Percentiles rank a stretch among this genome's conserved stretches.
These are phyloP conservation scores for Iphiclides podalirius DNA, from an alignment of 2,888 invertebrate species.

Conservation along the genomic window DNA sequence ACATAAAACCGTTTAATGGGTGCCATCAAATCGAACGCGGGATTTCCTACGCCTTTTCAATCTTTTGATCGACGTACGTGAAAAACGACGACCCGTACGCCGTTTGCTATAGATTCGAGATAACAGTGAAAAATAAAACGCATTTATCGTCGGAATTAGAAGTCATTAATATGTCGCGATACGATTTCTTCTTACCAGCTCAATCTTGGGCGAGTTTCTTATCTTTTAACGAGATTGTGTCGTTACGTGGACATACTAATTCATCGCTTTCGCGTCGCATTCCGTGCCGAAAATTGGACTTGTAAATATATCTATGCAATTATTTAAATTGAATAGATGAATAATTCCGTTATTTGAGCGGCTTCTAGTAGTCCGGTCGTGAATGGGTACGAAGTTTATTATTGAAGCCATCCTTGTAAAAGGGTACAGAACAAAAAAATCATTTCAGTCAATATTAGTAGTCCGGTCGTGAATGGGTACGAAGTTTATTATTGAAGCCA, in stretches of 20 bases:
- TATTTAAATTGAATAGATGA: background rate
- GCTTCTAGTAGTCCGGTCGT: no score
- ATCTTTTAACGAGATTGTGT: background rate
- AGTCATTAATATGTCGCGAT: background rate
- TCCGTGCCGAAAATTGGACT: background rate
- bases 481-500: no score
- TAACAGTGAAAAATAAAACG: background rate
- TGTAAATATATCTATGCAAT: background rate
- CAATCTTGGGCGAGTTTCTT: background rate
- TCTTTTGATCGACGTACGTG: conserved; percentile 11
- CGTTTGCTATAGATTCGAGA: background rate
- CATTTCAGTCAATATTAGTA: no score
- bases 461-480: no score
- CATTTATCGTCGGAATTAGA: background rate
- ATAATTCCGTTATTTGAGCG: background rate
- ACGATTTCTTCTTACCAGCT: background rate
- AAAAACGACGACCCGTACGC: background rate
- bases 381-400: no score
- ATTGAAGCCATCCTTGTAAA: no score
- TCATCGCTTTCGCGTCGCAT: background rate
- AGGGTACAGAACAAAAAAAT: no score
- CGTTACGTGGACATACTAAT: background rate
- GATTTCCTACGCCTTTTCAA: conserved; percentile 13
- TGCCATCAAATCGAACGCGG: conserved; percentile 5
- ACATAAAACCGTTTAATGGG: conserved; percentile 8